Evolutionary conservation across 2,113 vertebrate genomes (phyloP), one percentile per base, ranked within the genome.

Genomic region (Lethenteron reissneri): DNA sequence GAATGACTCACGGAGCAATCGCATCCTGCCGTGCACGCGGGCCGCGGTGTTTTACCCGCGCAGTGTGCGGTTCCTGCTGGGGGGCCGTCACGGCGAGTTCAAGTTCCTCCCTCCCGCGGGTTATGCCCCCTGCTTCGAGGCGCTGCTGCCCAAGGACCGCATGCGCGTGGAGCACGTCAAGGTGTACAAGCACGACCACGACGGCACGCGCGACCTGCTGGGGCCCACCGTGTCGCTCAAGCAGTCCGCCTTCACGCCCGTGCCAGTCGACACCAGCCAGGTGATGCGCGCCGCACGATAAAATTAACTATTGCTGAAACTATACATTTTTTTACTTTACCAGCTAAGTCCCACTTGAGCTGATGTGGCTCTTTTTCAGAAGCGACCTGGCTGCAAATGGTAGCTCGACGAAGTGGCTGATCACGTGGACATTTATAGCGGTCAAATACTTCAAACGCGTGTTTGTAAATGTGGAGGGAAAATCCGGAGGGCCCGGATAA

Each of bases 91-190:
- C 8, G 92, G 92, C 41, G 92, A 97, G 73, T 97, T 95, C 78
- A 97, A 95, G 76, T 97, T 97, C 75, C 90, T 97, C 59, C 92
- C 92, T 57, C 92, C 92, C 2, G 84, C 85, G 2, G 89, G 90
- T 3, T 97, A 97, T 19, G 89, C 88, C 9, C 87, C 92, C 1
- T 97, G 90, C 75, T 94, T 84, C 70, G 92, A 97, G 80, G 90
- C 92, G 1, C 87, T 97, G 62, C 75, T 95, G 1, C 92, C 92
- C 0, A 85, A 94, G 75, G 92, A 97, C 72, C 95, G 90, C 62
- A 77, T 97, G 72, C 86, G 88, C 75, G 85, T 97, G 72, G 92
- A 94, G 69, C 84, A 87, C 58, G 87, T 86, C 73, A 81, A 89
- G 11, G 84, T 84, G 74, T 87, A 90, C 76, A 87, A 87, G 56